Evolutionary conservation across 2,888 invertebrate genomes (phyloP).

Genomic region (Empis livida): DNA sequence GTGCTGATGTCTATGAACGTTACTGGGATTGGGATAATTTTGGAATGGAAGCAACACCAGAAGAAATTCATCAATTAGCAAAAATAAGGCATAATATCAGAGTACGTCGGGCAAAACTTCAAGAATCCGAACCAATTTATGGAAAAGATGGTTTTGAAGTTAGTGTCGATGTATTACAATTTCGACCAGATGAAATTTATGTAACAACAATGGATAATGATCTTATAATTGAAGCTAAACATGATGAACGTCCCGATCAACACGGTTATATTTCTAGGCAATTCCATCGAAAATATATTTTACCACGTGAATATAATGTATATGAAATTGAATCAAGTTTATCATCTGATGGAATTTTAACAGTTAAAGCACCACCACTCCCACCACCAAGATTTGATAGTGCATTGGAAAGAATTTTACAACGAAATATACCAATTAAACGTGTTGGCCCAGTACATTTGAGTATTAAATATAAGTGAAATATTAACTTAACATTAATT

Average conservation of each 20-base stretch:
- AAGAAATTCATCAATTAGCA: too few species aligned
- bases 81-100: neutral
- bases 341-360: slow-evolving; percentile 70
- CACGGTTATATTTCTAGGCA: slow-evolving; percentile 68
- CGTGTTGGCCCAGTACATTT: too few species aligned
- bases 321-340: slow-evolving; percentile 60
- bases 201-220: slow-evolving; percentile 53
- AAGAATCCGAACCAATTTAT: neutral
- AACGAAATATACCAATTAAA: too few species aligned
- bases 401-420: too few species aligned
- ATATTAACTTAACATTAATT: too few species aligned
- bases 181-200: slow-evolving; percentile 53
- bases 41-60: neutral
- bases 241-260: slow-evolving; percentile 56
- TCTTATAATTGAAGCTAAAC: slow-evolving; percentile 54
- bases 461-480: too few species aligned
- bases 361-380: slow-evolving; percentile 38
- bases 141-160: slow-evolving; percentile 60
- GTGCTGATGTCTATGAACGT: neutral
- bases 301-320: slow-evolving; percentile 57
- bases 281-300: slow-evolving; percentile 56
- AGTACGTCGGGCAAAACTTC: neutral
- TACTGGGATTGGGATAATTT: neutral
- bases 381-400: too few species aligned
- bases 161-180: slow-evolving; percentile 55